Evolutionary conservation across 2,888 invertebrate genomes (phyloP).

Genomic region (Eupithecia exiguata): DNA sequence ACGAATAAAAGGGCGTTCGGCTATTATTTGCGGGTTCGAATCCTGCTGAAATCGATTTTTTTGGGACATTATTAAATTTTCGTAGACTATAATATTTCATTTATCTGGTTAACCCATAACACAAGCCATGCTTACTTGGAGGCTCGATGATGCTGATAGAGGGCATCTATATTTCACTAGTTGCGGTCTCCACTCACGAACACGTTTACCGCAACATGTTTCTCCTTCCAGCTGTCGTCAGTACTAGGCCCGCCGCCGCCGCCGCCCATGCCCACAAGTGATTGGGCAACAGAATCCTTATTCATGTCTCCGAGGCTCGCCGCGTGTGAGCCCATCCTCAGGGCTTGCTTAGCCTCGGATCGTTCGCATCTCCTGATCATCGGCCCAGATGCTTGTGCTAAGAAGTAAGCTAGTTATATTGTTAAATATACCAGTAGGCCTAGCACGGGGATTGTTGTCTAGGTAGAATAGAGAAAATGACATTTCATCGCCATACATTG

Average conservation of each 20-base stretch:
- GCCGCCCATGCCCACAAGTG: constrained; percentile 21
- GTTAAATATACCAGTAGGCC: not conserved
- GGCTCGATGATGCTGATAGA: not conserved
- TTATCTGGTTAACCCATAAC: too few species aligned
- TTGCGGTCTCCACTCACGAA: not conserved
- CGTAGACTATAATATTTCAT: too few species aligned
- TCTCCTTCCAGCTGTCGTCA: constrained; percentile 51
- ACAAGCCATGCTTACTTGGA: too few species aligned
- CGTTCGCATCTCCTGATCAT: constrained; percentile 60
- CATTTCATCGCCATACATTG: too few species aligned
- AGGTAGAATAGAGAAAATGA: too few species aligned
- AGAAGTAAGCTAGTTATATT: constrained; percentile 56
- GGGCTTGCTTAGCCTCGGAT: constrained; percentile 56
- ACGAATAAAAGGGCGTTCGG: too few species aligned
- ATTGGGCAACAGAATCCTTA: constrained; percentile 60
- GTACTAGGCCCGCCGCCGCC: constrained; percentile 52
- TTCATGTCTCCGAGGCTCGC: constrained; percentile 61
- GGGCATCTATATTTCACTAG: not conserved
- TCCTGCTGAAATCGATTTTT: too few species aligned
- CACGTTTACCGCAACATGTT: not conserved
- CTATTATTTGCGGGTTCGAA: too few species aligned
- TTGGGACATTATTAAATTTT: too few species aligned
- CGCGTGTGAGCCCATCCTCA: constrained; percentile 55
- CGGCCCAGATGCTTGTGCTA: constrained; percentile 68
- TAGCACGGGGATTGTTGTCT: too few species aligned